Evolutionary conservation across 2,113 vertebrate genomes (phyloP), one percentile per base, ranked within the genome.

Genomic region (Scytalopus superciliaris): DNA sequence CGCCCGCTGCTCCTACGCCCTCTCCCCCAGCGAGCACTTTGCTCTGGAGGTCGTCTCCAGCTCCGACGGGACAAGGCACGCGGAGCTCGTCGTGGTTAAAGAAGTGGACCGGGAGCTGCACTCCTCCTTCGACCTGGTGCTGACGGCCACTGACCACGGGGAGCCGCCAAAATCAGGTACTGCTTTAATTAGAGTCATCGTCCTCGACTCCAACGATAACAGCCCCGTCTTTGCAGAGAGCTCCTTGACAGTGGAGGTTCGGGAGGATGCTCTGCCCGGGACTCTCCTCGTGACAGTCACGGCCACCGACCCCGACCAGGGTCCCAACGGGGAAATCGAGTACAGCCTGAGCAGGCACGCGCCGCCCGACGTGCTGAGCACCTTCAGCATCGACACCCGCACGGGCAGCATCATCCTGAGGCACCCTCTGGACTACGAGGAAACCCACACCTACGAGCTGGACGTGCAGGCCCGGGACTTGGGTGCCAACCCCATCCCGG

Each of bases 191-290:
- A 98, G 96, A 77, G 98, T 99, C 69, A 98, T 97, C 3, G 98
- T 99, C 47, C 96, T 99, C 3, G 99, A 99, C 94, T 99, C 99
- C 47, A 99, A 99, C 3, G 99, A 99, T 82, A 99, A 99, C 82
- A 99, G 98, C 76, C 99, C 99, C 0, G n/a, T 97, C 12, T 99
- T 99, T 95, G 98, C 98, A 55, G 98, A 99, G 77, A 98, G 96
- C 87, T 98, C 97, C 3, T 91, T 98, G 70, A 97, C 80, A 0
- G 97, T 99, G 17, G 98, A 98, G 84, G 98, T 99, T 19, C 31
- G 57, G 40, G 99, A 99, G 96, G 98, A 99, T 12, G 97, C 98
- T 19, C 91, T 92, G n/a, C 97, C 96, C 0, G 99, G 99, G 37
- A 99, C 99, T 8, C 97, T 98, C 44, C 98, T 99, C 4, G 97